Base-by-base conservation (phyloP, 1,140 invertebrate species). In the Conopomorpha cramerella region DNA sequence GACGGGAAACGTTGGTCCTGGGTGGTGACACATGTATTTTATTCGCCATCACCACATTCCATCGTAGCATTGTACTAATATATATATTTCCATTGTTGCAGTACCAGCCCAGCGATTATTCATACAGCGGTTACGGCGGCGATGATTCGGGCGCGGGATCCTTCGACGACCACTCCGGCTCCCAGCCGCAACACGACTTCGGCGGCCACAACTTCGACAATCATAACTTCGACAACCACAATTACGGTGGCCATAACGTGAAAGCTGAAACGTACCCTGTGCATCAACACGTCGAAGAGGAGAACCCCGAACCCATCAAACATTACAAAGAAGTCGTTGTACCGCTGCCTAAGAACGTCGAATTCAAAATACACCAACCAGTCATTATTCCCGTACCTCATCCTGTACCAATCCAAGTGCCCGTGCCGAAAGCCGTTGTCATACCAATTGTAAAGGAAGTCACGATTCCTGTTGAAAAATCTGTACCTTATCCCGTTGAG, bases 391-490 rank as follows among this genome's bases (percentile, higher is more conserved):
- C 83, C 1, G 83, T 89, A 0, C 82, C 86, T 0, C 85, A 87
- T 38, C 86, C 87, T 0, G 86, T 89, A 12, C 87, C 87, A 0
- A 86, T 90, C 2, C 87, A 89, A 41, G 80, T 89, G 13, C 87
- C 88, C 0, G 82, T 89, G 1, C 81, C 86, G 0, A 85, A 89
- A 43, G 85, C 86, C 2, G 81, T 89, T 0, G 79, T 86, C 0
- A 83, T 90, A 17, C 83, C 87, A 0, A 81, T 89, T 2, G 79
- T 89, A 19, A 88, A 85, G 51, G 88, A 88, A 34, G 78, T 90
- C 0, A 84, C 85, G 1, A 80, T 89, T 35, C 86, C 86, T 0
- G 82, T 90, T 8, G 87, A 88, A 52, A 89, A 88, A 48, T 84
- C 85, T 13, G 81, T 90, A 1, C 87, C 87, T 0, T 87, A 84